Conservation (phyloP, 2,888 invertebrate species). For the Heliconius ethilla region DNA sequence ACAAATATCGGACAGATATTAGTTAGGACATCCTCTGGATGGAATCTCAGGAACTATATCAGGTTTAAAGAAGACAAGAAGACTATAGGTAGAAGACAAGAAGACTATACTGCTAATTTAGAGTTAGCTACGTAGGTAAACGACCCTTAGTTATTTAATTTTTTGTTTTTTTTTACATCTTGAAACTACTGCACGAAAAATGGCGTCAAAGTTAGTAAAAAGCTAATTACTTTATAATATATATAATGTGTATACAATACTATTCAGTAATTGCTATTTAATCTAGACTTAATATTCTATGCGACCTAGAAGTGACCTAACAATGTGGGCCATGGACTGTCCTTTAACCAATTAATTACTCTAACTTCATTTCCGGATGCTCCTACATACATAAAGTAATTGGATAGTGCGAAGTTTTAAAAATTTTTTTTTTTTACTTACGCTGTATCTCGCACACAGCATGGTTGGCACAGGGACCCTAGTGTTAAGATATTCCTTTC, state of each 20-base stretch:
- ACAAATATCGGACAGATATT: too few relatives aligned
- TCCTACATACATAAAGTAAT: not conserved
- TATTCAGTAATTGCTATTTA: slow-evolving; percentile 9
- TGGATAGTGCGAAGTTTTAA: too few relatives aligned
- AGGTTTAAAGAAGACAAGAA: too few relatives aligned
- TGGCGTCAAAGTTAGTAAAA: not conserved
- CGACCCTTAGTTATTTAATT: not conserved
- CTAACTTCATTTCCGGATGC: not conserved
- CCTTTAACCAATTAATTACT: slow-evolving; percentile 10
- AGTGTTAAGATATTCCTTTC: not conserved
- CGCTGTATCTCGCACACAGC: not conserved
- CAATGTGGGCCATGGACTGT: slow-evolving; percentile 3
- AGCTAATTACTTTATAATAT: not conserved
- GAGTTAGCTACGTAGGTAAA: not conserved
- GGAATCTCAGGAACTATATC: too few relatives aligned
- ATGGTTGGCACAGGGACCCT: not conserved
- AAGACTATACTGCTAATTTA: too few relatives aligned
- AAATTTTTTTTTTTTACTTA: too few relatives aligned
- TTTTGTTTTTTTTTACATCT: not conserved
- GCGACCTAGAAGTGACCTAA: slow-evolving; percentile 15
- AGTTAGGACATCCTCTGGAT: too few relatives aligned
- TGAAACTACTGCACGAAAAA: not conserved
- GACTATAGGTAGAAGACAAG: too few relatives aligned
- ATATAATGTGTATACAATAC: not conserved
- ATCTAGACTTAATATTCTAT: slow-evolving; percentile 11